Conservation (phyloP, 2,797 vertebrate genomes). For the Schizopygopsis malacanthus region DNA sequence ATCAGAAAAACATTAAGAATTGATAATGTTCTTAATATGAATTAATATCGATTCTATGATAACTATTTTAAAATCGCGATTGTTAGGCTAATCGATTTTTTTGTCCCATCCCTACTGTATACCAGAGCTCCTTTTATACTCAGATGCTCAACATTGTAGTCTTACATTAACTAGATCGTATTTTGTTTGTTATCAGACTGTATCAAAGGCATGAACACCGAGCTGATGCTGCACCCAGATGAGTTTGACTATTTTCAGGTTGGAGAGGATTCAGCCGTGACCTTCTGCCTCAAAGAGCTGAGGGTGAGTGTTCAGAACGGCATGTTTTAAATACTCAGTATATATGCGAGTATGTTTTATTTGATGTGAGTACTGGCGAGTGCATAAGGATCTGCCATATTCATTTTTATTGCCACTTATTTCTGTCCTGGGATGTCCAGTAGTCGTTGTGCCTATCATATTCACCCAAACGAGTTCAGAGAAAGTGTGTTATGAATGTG, state of each 20-base stretch:
- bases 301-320: conserved; percentile 79
- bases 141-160: background rate
- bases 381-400: conserved; percentile 44
- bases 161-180: background rate
- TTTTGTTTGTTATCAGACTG: conserved; percentile 74
- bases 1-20: too few species aligned
- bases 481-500: background rate
- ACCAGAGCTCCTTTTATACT: background rate
- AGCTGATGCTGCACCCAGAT: conserved; percentile 85
- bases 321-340: conserved; percentile 1
- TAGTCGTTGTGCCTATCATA: conserved; percentile 54
- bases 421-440: conserved; percentile 52
- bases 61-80: too few species aligned
- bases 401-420: conserved; percentile 63
- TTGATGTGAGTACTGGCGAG: conserved; percentile 34
- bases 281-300: conserved; percentile 94
- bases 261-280: conserved; percentile 86
- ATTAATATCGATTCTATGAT: too few species aligned
- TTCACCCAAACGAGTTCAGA: conserved; percentile 45
- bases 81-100: too few species aligned
- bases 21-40: too few species aligned
- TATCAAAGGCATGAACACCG: conserved; percentile 81
- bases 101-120: too few species aligned
- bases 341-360: conserved; percentile 49
- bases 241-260: conserved; percentile 93